Evolutionary conservation across 2,113 vertebrate species (phyloP).

Genomic region (Neolamprologus variostigma): DNA sequence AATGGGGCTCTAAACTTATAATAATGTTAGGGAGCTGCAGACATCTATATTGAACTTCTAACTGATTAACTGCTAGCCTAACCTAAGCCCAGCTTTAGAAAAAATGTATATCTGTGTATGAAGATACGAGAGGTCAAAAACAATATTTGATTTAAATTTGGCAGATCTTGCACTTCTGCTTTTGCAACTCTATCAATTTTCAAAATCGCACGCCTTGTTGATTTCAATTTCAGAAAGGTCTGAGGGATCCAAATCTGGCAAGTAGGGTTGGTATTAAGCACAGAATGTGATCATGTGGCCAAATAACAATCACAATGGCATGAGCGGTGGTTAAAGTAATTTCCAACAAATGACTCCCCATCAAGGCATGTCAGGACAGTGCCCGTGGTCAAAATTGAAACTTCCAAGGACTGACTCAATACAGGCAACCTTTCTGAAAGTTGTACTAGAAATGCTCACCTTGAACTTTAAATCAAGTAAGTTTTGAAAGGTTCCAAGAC

Average conservation of each 20-base stretch:
- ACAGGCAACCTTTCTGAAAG: neutral
- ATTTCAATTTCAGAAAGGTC: neutral
- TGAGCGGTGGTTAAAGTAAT: neutral
- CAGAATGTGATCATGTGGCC: neutral
- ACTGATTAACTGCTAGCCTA: neutral
- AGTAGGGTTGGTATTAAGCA: neutral
- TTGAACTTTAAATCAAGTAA: neutral
- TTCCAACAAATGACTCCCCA: neutral
- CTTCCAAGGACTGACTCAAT: neutral
- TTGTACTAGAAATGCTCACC: neutral
- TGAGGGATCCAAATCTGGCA: neutral
- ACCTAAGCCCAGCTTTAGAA: neutral
- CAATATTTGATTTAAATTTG: neutral
- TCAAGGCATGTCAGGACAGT: neutral
- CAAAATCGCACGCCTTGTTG: neutral
- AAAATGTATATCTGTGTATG: neutral
- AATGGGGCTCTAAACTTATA: neutral
- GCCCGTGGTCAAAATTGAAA: neutral
- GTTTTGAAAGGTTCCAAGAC: neutral
- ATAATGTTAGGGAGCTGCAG: neutral
- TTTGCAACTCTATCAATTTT: neutral
- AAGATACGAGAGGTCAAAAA: neutral
- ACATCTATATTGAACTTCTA: neutral
- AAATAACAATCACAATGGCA: neutral
- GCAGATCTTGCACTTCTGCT: neutral